Percentiles rank a stretch among this genome's conserved stretches.
These are phyloP conservation scores for Vicugna pacos DNA, from an alignment of 2,113 vertebrate genomes.

Conservation along the genomic window DNA sequence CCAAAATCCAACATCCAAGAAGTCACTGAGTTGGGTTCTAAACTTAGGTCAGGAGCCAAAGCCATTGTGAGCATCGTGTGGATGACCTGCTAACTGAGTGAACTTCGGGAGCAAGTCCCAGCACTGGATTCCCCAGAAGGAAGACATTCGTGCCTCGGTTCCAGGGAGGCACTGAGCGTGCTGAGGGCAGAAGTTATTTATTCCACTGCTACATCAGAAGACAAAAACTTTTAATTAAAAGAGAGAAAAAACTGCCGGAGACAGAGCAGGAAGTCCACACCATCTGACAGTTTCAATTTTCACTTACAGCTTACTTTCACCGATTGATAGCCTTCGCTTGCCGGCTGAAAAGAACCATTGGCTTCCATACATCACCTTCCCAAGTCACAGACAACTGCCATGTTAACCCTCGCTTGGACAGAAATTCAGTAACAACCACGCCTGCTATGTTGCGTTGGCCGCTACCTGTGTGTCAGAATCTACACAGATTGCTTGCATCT, in stretches of 20 bases:
- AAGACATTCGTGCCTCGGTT: not conserved
- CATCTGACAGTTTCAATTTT: constrained; percentile 87
- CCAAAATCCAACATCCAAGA: not conserved
- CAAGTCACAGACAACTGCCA: constrained; percentile 15
- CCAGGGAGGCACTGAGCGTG: not conserved
- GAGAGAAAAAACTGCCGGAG: constrained; percentile 64
- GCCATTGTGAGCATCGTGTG: not conserved
- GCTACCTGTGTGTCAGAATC: not conserved
- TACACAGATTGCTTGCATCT: not conserved
- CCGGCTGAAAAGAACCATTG: constrained; percentile 68
- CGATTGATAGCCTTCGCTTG: constrained; percentile 82
- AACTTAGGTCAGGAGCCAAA: not conserved
- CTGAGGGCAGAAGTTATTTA: constrained; percentile 79
- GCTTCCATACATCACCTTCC: constrained; percentile 78
- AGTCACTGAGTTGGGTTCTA: not conserved
- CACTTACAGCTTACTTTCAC: constrained; percentile 73
- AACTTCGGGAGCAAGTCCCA: not conserved
- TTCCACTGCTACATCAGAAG: constrained; percentile 78
- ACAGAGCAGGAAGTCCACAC: constrained; percentile 76
- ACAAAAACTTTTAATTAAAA: constrained; percentile 84
- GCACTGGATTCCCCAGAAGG: not conserved
- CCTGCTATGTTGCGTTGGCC: not conserved
- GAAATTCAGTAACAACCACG: not conserved
- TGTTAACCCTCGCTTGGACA: constrained; percentile 55
- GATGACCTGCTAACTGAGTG: not conserved